These are phyloP conservation scores for Microtus pennsylvanicus DNA, from an alignment of 2,113 vertebrate species.

Conservation along the genomic window DNA sequence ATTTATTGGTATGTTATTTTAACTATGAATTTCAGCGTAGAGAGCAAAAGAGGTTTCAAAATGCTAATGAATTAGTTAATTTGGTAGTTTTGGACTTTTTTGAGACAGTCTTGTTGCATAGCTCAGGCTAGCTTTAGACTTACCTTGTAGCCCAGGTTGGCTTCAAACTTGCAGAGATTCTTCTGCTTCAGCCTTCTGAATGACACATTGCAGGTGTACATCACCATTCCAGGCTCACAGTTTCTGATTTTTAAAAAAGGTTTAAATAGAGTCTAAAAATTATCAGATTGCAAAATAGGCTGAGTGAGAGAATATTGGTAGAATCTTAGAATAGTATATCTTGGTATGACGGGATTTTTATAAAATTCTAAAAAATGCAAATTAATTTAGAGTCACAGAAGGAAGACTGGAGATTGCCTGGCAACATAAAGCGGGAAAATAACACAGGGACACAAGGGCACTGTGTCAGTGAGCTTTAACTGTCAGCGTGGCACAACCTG, in stretches of 20 bases:
- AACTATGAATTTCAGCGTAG: slow-evolving; percentile 48
- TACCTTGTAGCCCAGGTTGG: background rate
- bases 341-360: background rate
- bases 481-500: background rate
- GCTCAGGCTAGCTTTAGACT: background rate
- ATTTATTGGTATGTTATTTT: slow-evolving; percentile 49
- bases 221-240: background rate
- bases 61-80: background rate
- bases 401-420: background rate
- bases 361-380: slow-evolving; percentile 46
- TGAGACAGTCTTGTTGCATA: background rate
- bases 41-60: background rate
- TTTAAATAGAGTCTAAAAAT: background rate
- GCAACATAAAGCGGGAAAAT: background rate
- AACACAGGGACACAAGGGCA: background rate
- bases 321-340: background rate
- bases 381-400: background rate
- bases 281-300: background rate
- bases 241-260: background rate
- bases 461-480: background rate
- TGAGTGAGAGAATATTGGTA: slow-evolving; percentile 21
- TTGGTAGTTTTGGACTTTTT: background rate
- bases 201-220: background rate
- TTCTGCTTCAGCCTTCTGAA: background rate
- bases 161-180: background rate